Evolutionary conservation across 2,113 vertebrate species (phyloP).

Genomic region (Macrotis lagotis): DNA sequence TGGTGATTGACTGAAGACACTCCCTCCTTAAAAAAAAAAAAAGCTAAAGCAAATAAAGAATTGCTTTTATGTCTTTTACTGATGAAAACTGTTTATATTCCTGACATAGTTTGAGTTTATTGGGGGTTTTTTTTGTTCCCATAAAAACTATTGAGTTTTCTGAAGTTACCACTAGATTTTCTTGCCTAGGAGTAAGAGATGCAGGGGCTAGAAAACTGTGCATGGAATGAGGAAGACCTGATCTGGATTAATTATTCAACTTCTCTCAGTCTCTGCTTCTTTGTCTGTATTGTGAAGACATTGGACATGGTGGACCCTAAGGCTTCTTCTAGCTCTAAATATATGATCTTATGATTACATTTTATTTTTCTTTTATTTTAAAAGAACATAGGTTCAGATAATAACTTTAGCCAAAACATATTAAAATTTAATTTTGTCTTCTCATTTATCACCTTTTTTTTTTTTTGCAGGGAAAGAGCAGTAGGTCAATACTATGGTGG

Average conservation of each 20-base stretch:
- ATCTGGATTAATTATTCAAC: neutral
- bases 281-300: neutral
- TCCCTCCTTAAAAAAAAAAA: neutral
- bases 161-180: neutral
- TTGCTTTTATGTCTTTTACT: neutral
- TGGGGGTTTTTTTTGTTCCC: too few relatives aligned
- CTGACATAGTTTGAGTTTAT: neutral
- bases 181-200: neutral
- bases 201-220: neutral
- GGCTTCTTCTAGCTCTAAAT: neutral
- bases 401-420: neutral
- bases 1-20: neutral
- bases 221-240: neutral
- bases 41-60: neutral
- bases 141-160: neutral
- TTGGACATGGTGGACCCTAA: neutral
- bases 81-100: neutral
- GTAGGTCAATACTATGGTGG: neutral
- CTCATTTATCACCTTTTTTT: neutral
- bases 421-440: neutral
- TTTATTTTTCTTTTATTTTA: too few relatives aligned
- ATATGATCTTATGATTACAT: neutral
- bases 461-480: neutral
- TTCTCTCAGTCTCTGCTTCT: neutral
- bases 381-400: neutral